Evolutionary conservation across 1,140 invertebrate genomes (phyloP).

Genomic region (Marisa cornuarietis): DNA sequence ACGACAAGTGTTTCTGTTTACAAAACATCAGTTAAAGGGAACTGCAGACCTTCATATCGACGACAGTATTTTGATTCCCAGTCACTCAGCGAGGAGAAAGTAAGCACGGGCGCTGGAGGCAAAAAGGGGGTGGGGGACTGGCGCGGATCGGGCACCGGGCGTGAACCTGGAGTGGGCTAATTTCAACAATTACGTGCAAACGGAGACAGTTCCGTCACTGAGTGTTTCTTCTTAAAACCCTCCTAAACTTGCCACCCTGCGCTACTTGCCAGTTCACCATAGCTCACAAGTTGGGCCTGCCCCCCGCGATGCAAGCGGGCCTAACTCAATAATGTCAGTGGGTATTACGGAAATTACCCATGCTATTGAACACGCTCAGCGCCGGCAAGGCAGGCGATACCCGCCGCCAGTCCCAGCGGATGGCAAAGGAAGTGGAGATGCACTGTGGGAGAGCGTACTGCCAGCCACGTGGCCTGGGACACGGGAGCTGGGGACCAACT

Average conservation of each 20-base stretch:
- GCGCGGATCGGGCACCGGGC: slow-evolving; percentile 5
- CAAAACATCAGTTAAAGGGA: too few species aligned
- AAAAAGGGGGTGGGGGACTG: background rate
- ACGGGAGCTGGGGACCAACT: slow-evolving; percentile 25
- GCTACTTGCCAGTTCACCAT: slow-evolving; percentile 11
- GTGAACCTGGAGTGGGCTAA: slow-evolving; percentile 9
- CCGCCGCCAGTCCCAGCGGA: background rate
- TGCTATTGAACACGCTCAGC: slow-evolving; percentile 29
- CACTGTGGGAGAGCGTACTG: slow-evolving; percentile 19
- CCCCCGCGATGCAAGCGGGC: slow-evolving; percentile 29
- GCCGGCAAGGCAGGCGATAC: slow-evolving; percentile 1
- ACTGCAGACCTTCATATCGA: too few species aligned
- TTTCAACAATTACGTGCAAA: slow-evolving; percentile 24
- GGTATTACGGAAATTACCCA: slow-evolving; percentile 35
- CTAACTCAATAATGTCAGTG: slow-evolving; percentile 39
- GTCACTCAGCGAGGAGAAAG: background rate
- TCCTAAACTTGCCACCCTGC: slow-evolving; percentile 7
- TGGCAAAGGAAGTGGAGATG: slow-evolving; percentile 18
- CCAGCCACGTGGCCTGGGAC: slow-evolving; percentile 12
- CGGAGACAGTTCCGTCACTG: slow-evolving; percentile 15
- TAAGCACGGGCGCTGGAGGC: background rate
- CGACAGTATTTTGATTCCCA: too few species aligned
- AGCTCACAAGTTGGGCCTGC: slow-evolving; percentile 18
- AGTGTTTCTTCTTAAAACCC: slow-evolving; percentile 29
- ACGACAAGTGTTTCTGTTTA: too few species aligned